phyloP scores from a whole-genome alignment of 2,797 vertebrate genomes.

The Aphelocoma californica region DNA sequence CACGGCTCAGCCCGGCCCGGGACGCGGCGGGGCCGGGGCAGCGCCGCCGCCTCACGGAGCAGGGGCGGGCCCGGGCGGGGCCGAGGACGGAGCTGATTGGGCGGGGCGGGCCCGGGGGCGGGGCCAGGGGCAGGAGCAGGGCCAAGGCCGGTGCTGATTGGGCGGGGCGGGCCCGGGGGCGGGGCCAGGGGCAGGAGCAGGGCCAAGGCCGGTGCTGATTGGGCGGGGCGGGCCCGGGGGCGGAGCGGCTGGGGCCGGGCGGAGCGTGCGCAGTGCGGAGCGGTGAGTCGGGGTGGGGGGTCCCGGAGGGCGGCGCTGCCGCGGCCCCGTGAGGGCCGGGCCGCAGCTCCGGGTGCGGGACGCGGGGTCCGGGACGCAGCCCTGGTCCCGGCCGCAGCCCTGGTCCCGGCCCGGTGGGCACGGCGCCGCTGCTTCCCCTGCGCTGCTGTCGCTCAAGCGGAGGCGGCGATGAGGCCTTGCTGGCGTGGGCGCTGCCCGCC shows the following conservation, averaged over 20 bases:
- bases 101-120: neutral
- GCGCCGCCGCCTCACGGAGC: neutral
- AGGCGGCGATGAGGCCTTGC: neutral
- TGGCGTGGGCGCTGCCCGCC: too few species aligned
- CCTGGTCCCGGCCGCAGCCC: fast-evolving
- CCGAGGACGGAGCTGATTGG: too few species aligned
- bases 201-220: too few species aligned
- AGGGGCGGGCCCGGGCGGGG: too few species aligned
- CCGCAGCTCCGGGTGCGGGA: fast-evolving
- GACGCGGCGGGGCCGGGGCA: neutral
- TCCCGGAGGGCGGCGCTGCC: fast-evolving
- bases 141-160: too few species aligned
- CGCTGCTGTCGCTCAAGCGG: neutral
- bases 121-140: neutral
- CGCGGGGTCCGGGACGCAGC: fast-evolving
- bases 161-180: neutral
- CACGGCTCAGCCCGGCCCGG: too few species aligned
- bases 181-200: neutral
- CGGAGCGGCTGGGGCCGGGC: neutral
- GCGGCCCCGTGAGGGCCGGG: fast-evolving
- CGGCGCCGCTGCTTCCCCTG: too few species aligned
- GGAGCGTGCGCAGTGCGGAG: neutral
- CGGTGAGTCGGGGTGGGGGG: neutral
- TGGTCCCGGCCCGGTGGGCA: fast-evolving
- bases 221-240: neutral